phyloP scores from a whole-genome alignment of 1,140 invertebrate genomes.

The Megalopta genalis region DNA sequence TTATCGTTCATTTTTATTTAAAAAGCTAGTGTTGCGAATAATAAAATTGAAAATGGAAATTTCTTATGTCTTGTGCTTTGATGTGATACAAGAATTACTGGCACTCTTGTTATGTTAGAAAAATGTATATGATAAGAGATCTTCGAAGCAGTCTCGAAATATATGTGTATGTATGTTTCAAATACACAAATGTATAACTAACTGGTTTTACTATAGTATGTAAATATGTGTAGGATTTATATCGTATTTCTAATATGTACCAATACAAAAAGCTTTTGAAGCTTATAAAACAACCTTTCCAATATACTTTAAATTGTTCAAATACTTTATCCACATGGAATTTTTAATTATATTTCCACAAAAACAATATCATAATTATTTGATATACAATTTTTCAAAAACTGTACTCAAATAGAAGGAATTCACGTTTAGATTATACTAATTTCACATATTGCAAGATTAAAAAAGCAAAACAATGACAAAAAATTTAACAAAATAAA shows the following conservation, averaged over 20 bases:
- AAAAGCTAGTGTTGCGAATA: conserved; percentile 28
- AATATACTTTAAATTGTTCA: conserved; percentile 24
- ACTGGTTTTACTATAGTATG: conserved; percentile 67
- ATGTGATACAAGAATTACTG: conserved; percentile 53
- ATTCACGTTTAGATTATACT: conserved; percentile 10
- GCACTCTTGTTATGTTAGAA: conserved; percentile 50
- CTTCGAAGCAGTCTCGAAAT: conserved; percentile 65
- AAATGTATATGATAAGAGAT: conserved; percentile 66
- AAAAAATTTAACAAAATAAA: conserved; percentile 21
- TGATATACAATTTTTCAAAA: conserved; percentile 3
- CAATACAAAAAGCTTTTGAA: conserved; percentile 42
- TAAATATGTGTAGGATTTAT: conserved; percentile 71
- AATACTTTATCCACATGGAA: conserved; percentile 31
- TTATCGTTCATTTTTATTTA: conserved; percentile 51
- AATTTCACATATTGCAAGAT: conserved; percentile 22
- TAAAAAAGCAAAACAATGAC: conserved; percentile 21
- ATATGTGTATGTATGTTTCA: conserved; percentile 54
- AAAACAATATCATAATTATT: conserved; percentile 4
- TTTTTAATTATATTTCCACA: conserved; percentile 10
- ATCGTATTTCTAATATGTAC: conserved; percentile 67
- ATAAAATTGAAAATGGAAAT: conserved; percentile 47
- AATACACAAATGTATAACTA: conserved; percentile 70
- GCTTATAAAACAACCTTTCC: conserved; percentile 42
- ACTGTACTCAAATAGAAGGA: neutral
- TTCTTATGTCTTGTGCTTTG: conserved; percentile 41